Evolutionary conservation across 2,113 vertebrate species (phyloP).

Genomic region (Oophaga pumilio): DNA sequence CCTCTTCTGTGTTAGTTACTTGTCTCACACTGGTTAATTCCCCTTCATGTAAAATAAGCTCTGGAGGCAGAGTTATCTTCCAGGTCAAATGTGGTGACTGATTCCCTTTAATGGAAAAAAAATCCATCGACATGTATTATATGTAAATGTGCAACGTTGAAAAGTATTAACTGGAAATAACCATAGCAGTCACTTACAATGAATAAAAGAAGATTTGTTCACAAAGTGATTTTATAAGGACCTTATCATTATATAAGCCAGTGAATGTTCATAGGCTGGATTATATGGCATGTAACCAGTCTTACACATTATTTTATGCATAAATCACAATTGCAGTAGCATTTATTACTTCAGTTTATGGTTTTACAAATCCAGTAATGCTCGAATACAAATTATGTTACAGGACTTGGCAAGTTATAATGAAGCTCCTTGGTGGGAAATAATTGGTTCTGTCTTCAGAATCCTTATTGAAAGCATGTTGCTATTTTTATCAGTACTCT

Average conservation of each 20-base stretch:
- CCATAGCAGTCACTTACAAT: background rate
- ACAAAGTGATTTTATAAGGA: background rate
- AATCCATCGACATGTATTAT: too few relatives aligned
- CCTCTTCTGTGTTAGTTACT: too few relatives aligned
- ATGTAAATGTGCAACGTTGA: too few relatives aligned
- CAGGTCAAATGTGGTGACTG: too few relatives aligned
- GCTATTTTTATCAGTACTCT: background rate
- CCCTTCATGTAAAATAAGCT: too few relatives aligned
- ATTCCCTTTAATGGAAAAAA: too few relatives aligned
- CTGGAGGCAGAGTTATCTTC: too few relatives aligned
- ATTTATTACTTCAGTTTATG: conserved; percentile 21
- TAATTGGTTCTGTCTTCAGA: conserved; percentile 11
- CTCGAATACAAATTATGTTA: conserved; percentile 11
- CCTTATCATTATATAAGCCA: background rate
- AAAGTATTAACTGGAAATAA: background rate
- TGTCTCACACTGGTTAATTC: too few relatives aligned
- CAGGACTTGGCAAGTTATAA: conserved; percentile 15
- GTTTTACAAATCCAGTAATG: conserved; percentile 13
- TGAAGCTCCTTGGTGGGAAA: conserved; percentile 6
- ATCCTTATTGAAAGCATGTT: background rate
- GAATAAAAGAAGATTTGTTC: background rate
- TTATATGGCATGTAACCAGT: background rate
- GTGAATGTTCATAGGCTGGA: background rate
- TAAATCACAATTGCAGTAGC: conserved; percentile 4
- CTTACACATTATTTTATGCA: background rate